Conservation (phyloP, 37 sponge, comb jelly and placozoan genomes). For the Oopsacas minuta region DNA sequence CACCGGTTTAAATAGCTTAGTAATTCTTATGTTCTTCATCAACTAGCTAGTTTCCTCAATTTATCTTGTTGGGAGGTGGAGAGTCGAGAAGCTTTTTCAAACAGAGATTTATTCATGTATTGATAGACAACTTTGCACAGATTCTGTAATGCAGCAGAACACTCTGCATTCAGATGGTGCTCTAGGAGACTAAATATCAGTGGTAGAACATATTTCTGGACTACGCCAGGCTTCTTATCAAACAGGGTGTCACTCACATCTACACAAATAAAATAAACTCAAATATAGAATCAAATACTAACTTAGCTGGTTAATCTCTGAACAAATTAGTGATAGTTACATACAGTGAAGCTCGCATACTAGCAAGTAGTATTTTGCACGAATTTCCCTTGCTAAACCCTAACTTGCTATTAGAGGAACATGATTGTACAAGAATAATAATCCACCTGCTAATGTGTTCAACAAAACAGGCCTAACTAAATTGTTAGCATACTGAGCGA, state of each 20-base stretch:
- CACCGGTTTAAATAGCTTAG: neutral
- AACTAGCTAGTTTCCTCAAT: conserved; percentile 22
- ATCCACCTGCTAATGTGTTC: conserved; percentile 48
- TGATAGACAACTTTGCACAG: conserved; percentile 32
- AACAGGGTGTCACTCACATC: conserved; percentile 29
- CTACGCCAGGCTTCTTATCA: conserved; percentile 37
- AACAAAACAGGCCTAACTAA: conserved; percentile 55
- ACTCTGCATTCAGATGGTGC: conserved; percentile 28
- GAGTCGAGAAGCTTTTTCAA: conserved; percentile 39
- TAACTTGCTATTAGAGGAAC: too few species aligned
- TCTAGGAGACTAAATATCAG: conserved; percentile 54
- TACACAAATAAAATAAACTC: conserved; percentile 18
- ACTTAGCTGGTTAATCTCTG: too few species aligned
- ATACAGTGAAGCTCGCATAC: neutral
- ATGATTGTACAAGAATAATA: too few species aligned
- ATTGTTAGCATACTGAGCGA: conserved; percentile 47
- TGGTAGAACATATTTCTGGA: conserved; percentile 54
- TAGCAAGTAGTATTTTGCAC: too few species aligned
- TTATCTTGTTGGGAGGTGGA: conserved; percentile 22
- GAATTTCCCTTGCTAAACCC: too few species aligned
- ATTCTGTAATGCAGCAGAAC: conserved; percentile 22
- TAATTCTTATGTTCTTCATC: neutral
- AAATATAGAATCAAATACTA: neutral
- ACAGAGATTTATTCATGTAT: conserved; percentile 35
- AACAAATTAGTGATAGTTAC: neutral